A percentile compares a stretch with the other conserved stretches of the same genome.
Evolutionary conservation across 2,888 invertebrate species (phyloP).

Genomic region (Chymomyza fuscimana): DNA sequence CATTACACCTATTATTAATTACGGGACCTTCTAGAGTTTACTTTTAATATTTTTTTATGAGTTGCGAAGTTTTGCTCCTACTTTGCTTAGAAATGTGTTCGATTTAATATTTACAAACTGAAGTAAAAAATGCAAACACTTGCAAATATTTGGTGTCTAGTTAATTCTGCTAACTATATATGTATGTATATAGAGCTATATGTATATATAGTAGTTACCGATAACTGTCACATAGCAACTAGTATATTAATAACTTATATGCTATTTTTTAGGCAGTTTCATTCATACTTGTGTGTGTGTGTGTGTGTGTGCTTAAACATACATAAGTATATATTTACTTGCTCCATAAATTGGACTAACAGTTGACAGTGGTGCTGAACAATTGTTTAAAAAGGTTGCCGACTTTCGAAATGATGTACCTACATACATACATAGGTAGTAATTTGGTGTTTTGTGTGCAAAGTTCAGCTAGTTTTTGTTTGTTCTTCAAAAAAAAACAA

Average conservation of each 20-base stretch:
- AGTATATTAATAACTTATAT: conserved; percentile 55
- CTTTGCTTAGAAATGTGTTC: conserved; percentile 64
- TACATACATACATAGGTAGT: too few species aligned
- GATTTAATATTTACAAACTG: conserved; percentile 21
- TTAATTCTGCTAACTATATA: background rate
- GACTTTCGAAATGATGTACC: background rate
- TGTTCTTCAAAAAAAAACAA: too few species aligned
- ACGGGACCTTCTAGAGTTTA: conserved; percentile 27
- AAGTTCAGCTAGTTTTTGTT: too few species aligned
- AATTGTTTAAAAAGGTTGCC: too few species aligned
- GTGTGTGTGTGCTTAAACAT: conserved; percentile 32
- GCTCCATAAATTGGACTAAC: conserved; percentile 29
- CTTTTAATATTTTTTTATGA: conserved; percentile 34
- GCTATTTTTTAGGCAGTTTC: conserved; percentile 75
- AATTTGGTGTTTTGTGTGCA: too few species aligned
- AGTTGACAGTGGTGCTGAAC: conserved; percentile 49
- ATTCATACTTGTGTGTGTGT: conserved; percentile 67
- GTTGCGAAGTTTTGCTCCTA: conserved; percentile 79
- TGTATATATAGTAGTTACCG: background rate
- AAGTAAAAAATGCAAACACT: background rate
- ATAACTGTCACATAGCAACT: conserved; percentile 28
- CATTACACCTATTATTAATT: conserved; percentile 38
- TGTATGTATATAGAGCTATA: too few species aligned
- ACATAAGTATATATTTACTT: conserved; percentile 30
- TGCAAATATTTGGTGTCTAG: background rate